Evolutionary conservation across 2,888 invertebrate species (phyloP), one percentile per base, ranked within the genome.

Genomic region (Dorcus hopei): DNA sequence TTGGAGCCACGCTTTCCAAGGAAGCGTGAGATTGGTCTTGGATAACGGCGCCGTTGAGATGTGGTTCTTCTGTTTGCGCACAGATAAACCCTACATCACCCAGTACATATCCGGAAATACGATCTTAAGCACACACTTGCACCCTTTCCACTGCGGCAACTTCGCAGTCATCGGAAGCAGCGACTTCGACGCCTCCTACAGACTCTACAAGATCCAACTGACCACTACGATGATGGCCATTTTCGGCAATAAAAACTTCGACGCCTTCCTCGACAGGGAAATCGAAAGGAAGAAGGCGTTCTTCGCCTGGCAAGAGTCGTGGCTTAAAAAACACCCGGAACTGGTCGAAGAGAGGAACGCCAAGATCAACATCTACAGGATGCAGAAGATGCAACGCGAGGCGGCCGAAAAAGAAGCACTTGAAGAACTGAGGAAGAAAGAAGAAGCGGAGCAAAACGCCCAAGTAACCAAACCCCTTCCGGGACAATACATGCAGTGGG

Each of bases 41-140:
- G 81, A 80, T 23, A 91, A 93, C 78, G 93, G 93, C 2, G 83
- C 82, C 58, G 79, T 91, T 9, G 93, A 94, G 77, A 85, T 87
- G 9, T 95, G 94, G 94, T 90, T 93, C 78, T 78, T 94, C 57
- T 76, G 89, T 57, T 78, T 85, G 49, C 83, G 84, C 71, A 88
- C 87, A 63, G 87, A 92, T 66, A 83, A 85, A 62, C 84, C 90
- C 0, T 84, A 85, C 59, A 82, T 88, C 54, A 80, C 83, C 0
- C 85, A 90, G 72, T 85, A 83, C 58, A 77, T 89, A 11, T 88
- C 91, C 3, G 86, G 87, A 2, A 81, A 81, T 6, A 82, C 85
- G 71, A 80, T 90, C n/a, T 87, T 88, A 0, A 82, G 83, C 19
- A 80, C 88, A 14, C 82, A 82, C 41, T 79, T 84, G 49, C 87